Evolutionary conservation across 2,888 invertebrate genomes (phyloP).

Genomic region (Microctonus hyperodae): DNA sequence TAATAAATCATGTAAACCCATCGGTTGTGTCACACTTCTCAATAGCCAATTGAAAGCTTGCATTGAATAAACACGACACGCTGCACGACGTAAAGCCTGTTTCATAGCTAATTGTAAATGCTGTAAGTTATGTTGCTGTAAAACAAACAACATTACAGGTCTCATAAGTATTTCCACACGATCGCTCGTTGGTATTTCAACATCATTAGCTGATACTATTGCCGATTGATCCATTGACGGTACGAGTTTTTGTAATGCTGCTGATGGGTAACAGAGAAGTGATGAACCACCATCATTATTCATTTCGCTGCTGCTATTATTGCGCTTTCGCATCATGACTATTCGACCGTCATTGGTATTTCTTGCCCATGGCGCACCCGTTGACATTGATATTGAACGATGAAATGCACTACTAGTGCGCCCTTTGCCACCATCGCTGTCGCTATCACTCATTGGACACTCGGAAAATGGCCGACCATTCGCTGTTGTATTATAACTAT

Average conservation of each 20-base stretch:
- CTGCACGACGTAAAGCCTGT: slow-evolving; percentile 81
- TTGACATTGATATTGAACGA: slow-evolving; percentile 88
- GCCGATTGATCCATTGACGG: slow-evolving; percentile 70
- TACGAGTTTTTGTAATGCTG: slow-evolving; percentile 82
- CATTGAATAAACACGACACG: slow-evolving; percentile 85
- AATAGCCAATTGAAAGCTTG: slow-evolving; percentile 96
- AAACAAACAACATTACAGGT: slow-evolving; percentile 87
- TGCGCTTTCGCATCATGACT: slow-evolving; percentile 71
- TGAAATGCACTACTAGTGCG: slow-evolving; percentile 73
- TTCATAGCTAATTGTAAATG: slow-evolving; percentile 86
- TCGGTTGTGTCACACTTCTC: slow-evolving; percentile 88
- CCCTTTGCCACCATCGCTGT: slow-evolving; percentile 65
- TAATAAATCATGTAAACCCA: slow-evolving; percentile 91
- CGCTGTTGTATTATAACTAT: slow-evolving; percentile 45
- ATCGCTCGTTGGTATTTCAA: slow-evolving; percentile 64
- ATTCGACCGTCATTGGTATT: slow-evolving; percentile 68
- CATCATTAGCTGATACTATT: slow-evolving; percentile 63
- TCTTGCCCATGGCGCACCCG: slow-evolving; percentile 70
- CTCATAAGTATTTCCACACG: slow-evolving; percentile 72
- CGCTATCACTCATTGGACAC: slow-evolving; percentile 66
- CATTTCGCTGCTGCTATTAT: slow-evolving; percentile 75
- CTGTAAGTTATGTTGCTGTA: slow-evolving; percentile 85
- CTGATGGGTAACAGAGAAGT: slow-evolving; percentile 87
- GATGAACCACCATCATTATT: slow-evolving; percentile 76
- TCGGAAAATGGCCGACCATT: slow-evolving; percentile 66